Base-by-base conservation (phyloP, 2,888 invertebrate species). In the Peribatodes rhomboidaria region DNA sequence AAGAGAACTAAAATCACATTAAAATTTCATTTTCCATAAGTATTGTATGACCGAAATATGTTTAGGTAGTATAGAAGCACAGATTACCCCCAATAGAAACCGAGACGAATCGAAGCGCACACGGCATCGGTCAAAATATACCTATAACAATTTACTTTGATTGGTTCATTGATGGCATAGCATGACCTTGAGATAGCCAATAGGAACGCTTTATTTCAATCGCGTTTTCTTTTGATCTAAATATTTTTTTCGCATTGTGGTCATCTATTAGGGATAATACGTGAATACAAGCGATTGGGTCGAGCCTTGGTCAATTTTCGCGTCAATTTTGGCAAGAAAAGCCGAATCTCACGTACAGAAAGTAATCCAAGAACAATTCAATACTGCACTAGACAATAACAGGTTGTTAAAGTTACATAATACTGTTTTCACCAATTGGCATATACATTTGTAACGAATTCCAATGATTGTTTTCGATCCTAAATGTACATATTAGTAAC, bases 11-110 rank as follows among this genome's bases (percentile, higher is more conserved):
- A 72, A 72, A 75, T 75, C 73, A 75, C 73, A 73, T 69, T 61
- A 39, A 69, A 71, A 70, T 70, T 70, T 71, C 54, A 61, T 67
- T 60, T 67, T 67, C 62, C 67, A 76, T 87, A 88, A 88, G 83
- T 88, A 86, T 75, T 82, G 72, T 82, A 85, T 84, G 89, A 89
- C 89, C 83, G 80, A 81, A 74, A 57, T n/a, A n/a, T 77, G 75
- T 80, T 61, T 50, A 46, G 35, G 37, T 60, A 67, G 61, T 61
- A 39, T 60, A 49, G 7, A 4, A 44, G 20, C 20, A 39, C 14
- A 39, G 14, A 7, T 39, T 39, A 14, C 14, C 1, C 39, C 0
- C n/a, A 2, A 8, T 39, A n/a, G 39, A 14, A 3, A 4, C 27
- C 27, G 27, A 27, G 27, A 27, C 6, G 27, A 27, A 27, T 27